Base-by-base conservation (phyloP, 1,140 invertebrate genomes). In the Drosophila pseudoobscura region DNA sequence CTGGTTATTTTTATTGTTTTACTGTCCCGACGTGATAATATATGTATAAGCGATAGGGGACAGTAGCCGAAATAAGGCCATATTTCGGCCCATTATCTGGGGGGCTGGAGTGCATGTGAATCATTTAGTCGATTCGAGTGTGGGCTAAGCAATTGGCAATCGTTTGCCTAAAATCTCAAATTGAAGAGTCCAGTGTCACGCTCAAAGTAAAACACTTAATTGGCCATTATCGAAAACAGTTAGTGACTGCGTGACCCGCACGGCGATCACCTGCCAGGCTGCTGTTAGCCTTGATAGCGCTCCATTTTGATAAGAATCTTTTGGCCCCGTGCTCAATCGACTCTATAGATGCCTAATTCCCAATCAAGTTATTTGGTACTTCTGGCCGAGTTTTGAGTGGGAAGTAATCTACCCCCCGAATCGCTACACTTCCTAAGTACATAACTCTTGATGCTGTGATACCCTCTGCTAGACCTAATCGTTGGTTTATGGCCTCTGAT, bases 141-240 rank as follows among this genome's bases (percentile, higher is more conserved):
- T 39, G 49, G 7, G 0, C 17, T 6, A 11, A 20, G 35, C 35
- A 39, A 13, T 13, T n/a, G 51, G 13, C 6, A 47, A 52, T 46
- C 8, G 24, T 6, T 31, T n/a, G 11, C 11, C 8, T 39, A 39
- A 58, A 51, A 58, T 66, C 61, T 68, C n/a, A 63, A 78, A 53
- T 41, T 5, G 43, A 53, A 44, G 51, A 43, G 13, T 15, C 17
- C 8, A 49, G 31, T 68, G 77, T 70, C 77, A 70, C 46, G 51
- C 17, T 44, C 63, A 87, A 84, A 74, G 73, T 53, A 80, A 52
- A 62, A 41, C 44, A n/a, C 7, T 8, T 24, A 68, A 66, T 58
- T 47, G 52, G 47, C 13, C 51, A 56, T 65, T 77, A 84, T 84
- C 82, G 39, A 74, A 80, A 87, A 35, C 82, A 84, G 76, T 68